Evolutionary conservation across 1,140 invertebrate species (phyloP).

Genomic region (Parasteatoda tepidariorum): DNA sequence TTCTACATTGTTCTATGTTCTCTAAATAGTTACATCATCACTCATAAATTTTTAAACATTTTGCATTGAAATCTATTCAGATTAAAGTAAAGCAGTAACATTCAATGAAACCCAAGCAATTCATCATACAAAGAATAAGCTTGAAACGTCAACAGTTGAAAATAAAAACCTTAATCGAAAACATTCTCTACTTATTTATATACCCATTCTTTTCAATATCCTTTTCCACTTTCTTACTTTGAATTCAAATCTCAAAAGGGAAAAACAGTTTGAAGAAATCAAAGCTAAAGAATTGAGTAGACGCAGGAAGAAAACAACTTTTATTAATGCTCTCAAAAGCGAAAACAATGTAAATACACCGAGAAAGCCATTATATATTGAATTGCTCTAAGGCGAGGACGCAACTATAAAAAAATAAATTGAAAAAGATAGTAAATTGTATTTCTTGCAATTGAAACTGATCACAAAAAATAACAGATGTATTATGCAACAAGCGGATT

Average conservation of each 20-base stretch:
- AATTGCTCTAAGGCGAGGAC: constrained; percentile 2
- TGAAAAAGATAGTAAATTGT: too few species aligned
- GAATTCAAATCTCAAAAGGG: neutral
- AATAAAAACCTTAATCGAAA: constrained; percentile 6
- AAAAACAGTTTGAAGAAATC: constrained; percentile 4
- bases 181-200: constrained; percentile 14
- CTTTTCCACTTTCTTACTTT: neutral
- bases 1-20: too few species aligned
- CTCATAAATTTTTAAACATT: too few species aligned
- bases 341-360: constrained; percentile 43
- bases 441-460: neutral
- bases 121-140: too few species aligned
- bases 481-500: neutral
- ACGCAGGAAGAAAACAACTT: constrained; percentile 22
- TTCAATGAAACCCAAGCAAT: too few species aligned
- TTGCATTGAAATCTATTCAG: too few species aligned
- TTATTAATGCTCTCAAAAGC: constrained; percentile 29
- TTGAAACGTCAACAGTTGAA: too few species aligned
- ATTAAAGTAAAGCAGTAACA: too few species aligned
- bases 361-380: constrained; percentile 21
- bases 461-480: neutral
- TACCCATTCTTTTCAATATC: constrained; percentile 32
- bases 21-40: too few species aligned
- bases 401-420: too few species aligned
- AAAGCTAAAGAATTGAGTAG: constrained; percentile 15